A percentile compares a stretch with the other conserved stretches of the same genome.
These are phyloP conservation scores for Tiliqua scincoides DNA, from an alignment of 2,113 vertebrate genomes.

Conservation along the genomic window DNA sequence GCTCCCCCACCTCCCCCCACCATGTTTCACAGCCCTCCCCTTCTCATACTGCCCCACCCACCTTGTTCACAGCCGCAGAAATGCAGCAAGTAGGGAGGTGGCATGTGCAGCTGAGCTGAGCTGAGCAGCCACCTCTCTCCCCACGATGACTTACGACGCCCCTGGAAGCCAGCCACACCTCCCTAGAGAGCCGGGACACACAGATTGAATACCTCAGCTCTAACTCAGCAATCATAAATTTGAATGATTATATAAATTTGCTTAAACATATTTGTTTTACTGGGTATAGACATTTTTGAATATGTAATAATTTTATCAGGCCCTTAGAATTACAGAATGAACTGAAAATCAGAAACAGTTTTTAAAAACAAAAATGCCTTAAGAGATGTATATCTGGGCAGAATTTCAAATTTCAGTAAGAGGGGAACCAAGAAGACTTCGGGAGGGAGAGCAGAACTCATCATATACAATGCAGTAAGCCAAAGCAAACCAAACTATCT, in stretches of 20 bases:
- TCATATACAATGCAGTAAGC: background rate
- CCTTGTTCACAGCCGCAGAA: too few relatives aligned
- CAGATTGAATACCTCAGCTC: too few relatives aligned
- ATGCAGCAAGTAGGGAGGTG: too few relatives aligned
- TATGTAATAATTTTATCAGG: background rate
- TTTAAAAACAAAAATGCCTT: background rate
- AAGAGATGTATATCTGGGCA: background rate
- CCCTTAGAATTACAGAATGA: background rate
- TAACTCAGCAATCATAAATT: conserved; percentile 21
- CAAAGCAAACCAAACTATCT: background rate
- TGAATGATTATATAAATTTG: conserved; percentile 1
- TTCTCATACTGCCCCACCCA: too few relatives aligned
- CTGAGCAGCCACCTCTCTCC: too few relatives aligned
- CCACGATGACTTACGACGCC: too few relatives aligned
- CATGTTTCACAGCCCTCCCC: too few relatives aligned
- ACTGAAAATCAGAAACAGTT: background rate
- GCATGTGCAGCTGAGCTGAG: too few relatives aligned
- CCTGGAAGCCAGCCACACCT: too few relatives aligned
- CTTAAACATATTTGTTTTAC: conserved; percentile 7
- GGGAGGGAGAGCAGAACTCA: background rate
- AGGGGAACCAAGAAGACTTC: background rate
- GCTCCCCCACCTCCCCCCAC: too few relatives aligned
- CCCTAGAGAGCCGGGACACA: too few relatives aligned
- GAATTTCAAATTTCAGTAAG: background rate
- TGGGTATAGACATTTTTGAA: conserved; percentile 26